Evolutionary conservation across 2,888 invertebrate species (phyloP).

Genomic region (Athalia rosae): DNA sequence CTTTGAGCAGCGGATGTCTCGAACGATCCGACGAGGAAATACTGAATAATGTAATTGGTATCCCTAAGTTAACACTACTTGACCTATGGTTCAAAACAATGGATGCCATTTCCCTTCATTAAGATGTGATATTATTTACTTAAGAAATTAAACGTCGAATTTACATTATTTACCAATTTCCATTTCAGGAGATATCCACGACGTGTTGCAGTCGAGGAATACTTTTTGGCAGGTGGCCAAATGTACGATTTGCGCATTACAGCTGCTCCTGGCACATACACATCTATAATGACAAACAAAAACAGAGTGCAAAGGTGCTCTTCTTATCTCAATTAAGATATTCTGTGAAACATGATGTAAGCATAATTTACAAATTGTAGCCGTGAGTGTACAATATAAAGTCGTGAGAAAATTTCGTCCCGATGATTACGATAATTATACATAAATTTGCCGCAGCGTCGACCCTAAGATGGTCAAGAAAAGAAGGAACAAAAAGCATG

Average conservation of each 20-base stretch:
- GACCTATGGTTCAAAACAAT: slow-evolving; percentile 52
- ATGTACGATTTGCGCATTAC: no score
- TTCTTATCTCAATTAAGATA: slow-evolving; percentile 35
- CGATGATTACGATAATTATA: background rate
- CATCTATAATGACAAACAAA: background rate
- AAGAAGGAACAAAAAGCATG: background rate
- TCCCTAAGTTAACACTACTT: slow-evolving; percentile 64
- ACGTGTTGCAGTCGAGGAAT: background rate
- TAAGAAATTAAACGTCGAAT: slow-evolving; percentile 19
- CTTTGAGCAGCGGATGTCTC: slow-evolving; percentile 35
- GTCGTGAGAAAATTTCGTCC: slow-evolving; percentile 36
- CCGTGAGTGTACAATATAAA: background rate
- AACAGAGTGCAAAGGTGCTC: slow-evolving; percentile 43
- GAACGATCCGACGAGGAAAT: slow-evolving; percentile 61
- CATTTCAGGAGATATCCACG: background rate
- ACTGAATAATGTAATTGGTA: slow-evolving; percentile 62
- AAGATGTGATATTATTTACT: slow-evolving; percentile 41
- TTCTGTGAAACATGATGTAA: slow-evolving; percentile 13
- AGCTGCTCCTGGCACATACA: background rate
- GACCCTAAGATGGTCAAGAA: background rate
- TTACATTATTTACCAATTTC: slow-evolving; percentile 22
- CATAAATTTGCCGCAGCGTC: background rate
- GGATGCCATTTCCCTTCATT: slow-evolving; percentile 41
- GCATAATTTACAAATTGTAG: background rate
- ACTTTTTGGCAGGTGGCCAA: no score